Evolutionary conservation across 2,113 vertebrate species (phyloP), one percentile per base, ranked within the genome.

Genomic region (Lepisosteus osseus): DNA sequence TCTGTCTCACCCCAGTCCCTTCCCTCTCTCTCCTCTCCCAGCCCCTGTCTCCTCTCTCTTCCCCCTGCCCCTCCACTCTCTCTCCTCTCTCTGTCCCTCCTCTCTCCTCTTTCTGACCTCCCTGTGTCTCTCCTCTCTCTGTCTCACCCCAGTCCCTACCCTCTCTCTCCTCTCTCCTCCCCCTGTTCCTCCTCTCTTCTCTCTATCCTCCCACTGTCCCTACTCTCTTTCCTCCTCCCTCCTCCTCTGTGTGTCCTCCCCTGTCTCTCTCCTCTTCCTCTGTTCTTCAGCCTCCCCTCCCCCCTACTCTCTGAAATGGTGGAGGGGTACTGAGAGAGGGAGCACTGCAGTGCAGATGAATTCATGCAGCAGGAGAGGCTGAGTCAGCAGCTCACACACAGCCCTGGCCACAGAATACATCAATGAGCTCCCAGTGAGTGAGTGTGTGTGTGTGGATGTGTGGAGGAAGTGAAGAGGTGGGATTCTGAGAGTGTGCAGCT

Each of bases 271-370:
- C 72, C 51, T 73, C 63, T 64, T 43, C 17, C 54, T 66, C 47
- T 69, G 11, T 57, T 11, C 45, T 3, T 57, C 44, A 64, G 14
- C 14, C 64, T 54, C 43, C 65, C 54, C 61, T 54, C 45, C 45
- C 5, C 64, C 67, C 64, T 70, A 61, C 57, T 47, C 74, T 1
- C 70, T 44, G 82, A 2, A 74, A 73, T 83, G 76, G 70, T 75
- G 80, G 75, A 78, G 84, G 82, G 0, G 63, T 72, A 81, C 84
- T 85, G 86, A 86, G 91, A 84, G 83, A 41, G 54, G 78, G 83
- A 85, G 84, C 84, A 91, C 90, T 91, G 91, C 90, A 92, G 86
- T 92, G 90, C 90, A 92, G 90, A 91, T 91, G 88, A 91, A 92
- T 89, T 74, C 89, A 90, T 90, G 90, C 90, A 90, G 85, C 87